A percentile compares a stretch with the other conserved stretches of the same genome.
Conservation (phyloP, 1,140 invertebrate species). For the Drosophila quadrilineata region DNA sequence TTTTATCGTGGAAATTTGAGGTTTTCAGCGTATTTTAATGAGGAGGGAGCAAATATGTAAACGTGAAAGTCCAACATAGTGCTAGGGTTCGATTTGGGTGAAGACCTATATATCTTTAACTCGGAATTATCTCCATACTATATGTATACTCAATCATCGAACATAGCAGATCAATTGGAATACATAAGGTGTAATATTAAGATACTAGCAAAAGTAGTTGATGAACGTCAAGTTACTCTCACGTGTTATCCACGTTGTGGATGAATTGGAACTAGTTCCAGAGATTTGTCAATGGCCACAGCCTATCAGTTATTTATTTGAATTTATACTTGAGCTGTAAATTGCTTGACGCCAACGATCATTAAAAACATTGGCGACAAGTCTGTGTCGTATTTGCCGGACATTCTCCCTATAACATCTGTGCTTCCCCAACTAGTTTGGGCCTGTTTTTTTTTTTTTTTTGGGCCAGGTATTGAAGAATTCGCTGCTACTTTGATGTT, state of each 20-base stretch:
- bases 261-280: conserved; percentile 49
- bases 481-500: conserved; percentile 60
- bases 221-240: too few relatives aligned
- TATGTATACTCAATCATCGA: conserved; percentile 10
- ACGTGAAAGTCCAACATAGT: too few relatives aligned
- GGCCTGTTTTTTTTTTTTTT: conserved; percentile 21
- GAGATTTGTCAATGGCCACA: conserved; percentile 42
- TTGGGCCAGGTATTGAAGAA: conserved; percentile 31
- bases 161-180: conserved; percentile 1
- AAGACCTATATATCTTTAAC: background rate
- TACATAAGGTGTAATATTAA: conserved; percentile 8
- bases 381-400: background rate
- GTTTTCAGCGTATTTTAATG: too few relatives aligned
- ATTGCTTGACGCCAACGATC: conserved; percentile 69
- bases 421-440: conserved; percentile 21
- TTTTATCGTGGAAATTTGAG: too few relatives aligned
- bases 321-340: conserved; percentile 66
- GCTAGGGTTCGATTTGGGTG: too few relatives aligned
- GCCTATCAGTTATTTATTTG: conserved; percentile 58
- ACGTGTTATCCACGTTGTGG: too few relatives aligned
- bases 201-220: too few relatives aligned
- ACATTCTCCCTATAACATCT: conserved; percentile 8
- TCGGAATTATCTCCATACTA: background rate
- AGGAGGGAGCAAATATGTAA: too few relatives aligned
- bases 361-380: conserved; percentile 43